Percentiles rank a stretch among this genome's conserved stretches.
Evolutionary conservation across 2,113 vertebrate species (phyloP).

Genomic region (Chionis minor): DNA sequence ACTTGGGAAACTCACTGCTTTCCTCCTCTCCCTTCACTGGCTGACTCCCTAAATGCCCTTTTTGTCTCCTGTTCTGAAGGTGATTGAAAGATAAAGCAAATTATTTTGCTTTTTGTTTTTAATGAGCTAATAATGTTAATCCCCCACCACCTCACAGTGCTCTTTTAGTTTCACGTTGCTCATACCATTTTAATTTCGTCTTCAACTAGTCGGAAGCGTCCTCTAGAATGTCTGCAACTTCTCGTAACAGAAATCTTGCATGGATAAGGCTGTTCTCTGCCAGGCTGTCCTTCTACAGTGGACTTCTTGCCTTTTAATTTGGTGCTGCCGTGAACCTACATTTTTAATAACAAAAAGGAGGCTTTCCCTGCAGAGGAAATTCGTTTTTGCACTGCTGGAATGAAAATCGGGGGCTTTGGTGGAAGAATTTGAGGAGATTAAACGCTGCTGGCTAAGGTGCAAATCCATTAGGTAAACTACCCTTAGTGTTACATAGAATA

Average conservation of each 20-base stretch:
- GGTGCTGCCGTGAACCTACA: background rate
- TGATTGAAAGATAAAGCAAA: background rate
- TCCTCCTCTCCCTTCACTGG: accelerated
- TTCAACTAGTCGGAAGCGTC: background rate
- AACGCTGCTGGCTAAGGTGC: background rate
- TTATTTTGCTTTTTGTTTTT: background rate
- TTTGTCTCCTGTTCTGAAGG: background rate
- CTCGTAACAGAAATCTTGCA: background rate
- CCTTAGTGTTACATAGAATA: background rate
- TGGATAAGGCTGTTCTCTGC: background rate
- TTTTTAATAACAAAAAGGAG: background rate
- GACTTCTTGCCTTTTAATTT: background rate
- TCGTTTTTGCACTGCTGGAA: background rate
- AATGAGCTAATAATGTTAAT: background rate
- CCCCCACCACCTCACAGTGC: background rate
- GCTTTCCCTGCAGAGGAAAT: background rate
- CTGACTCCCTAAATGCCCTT: background rate
- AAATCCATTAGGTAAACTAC: background rate
- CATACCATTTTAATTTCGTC: background rate
- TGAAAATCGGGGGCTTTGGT: background rate
- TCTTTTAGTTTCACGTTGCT: background rate
- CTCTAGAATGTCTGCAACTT: background rate
- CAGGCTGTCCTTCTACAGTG: background rate
- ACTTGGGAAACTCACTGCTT: background rate
- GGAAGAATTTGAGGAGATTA: background rate